Conservation (phyloP, 2,888 invertebrate genomes). For the Exocentrus adspersus region DNA sequence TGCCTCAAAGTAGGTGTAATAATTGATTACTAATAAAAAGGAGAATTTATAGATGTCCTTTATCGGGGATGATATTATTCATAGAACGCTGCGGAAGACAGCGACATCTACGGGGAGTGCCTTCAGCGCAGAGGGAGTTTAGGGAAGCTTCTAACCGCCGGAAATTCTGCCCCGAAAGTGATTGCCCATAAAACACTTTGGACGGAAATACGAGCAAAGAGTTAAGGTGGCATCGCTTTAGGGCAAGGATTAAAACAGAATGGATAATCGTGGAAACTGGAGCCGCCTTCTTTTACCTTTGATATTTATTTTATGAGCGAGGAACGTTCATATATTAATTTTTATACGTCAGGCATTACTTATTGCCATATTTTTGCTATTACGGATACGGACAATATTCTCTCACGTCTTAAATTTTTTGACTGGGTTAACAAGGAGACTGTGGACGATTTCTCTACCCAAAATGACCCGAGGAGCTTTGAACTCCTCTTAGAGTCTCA, state of each 20-base stretch:
- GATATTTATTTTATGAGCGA: too few species aligned
- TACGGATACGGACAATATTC: too few species aligned
- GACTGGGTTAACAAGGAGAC: too few species aligned
- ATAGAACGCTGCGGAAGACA: conserved; percentile 55
- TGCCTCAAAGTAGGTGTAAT: conserved; percentile 52
- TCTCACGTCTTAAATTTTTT: too few species aligned
- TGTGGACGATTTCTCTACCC: too few species aligned
- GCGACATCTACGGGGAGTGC: conserved; percentile 52
- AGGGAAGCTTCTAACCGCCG: conserved; percentile 1
- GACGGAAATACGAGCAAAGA: conserved; percentile 17
- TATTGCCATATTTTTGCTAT: too few species aligned
- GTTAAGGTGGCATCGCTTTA: conserved; percentile 11
- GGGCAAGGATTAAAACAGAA: conserved; percentile 2
- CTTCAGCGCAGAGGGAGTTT: neutral
- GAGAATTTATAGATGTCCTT: conserved; percentile 54
- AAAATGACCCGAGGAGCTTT: too few species aligned
- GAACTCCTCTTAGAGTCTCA: conserved; percentile 16
- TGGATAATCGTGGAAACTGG: neutral
- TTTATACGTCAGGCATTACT: too few species aligned
- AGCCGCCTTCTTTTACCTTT: too few species aligned
- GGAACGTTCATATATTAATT: too few species aligned
- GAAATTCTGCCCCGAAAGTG: conserved; percentile 16
- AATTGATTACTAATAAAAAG: conserved; percentile 58
- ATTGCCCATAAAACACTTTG: conserved; percentile 21
- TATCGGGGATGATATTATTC: conserved; percentile 55